phyloP scores from a whole-genome alignment of 2,888 invertebrate genomes.

The Auanema sp. region DNA sequence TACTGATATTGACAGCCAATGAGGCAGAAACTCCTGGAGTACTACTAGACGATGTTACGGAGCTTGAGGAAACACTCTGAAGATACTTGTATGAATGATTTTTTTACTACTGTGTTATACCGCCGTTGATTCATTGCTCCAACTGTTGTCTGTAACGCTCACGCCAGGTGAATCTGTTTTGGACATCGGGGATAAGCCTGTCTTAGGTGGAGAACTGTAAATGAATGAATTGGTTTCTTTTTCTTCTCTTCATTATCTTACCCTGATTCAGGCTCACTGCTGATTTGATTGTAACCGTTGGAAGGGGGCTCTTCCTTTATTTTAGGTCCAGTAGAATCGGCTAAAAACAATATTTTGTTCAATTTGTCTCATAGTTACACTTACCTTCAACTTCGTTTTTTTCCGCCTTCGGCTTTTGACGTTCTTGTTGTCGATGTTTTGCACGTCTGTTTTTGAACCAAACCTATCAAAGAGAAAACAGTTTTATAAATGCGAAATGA shows the following conservation, averaged over 20 bases:
- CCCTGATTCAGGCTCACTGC: constrained; percentile 42
- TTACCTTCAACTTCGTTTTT: constrained; percentile 16
- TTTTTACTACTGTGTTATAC: background rate
- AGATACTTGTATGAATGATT: background rate
- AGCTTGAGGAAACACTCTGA: constrained; percentile 17
- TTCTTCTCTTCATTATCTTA: constrained; percentile 15
- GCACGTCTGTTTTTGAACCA: constrained; percentile 63
- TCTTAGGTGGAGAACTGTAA: background rate
- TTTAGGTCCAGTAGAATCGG: background rate
- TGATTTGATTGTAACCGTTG: constrained; percentile 31
- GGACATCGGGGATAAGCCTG: too few species aligned
- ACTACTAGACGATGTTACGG: constrained; percentile 13
- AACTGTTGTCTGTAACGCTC: background rate
- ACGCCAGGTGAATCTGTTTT: too few species aligned
- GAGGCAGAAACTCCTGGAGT: constrained; percentile 1
- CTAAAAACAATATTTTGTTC: background rate
- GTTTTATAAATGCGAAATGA: constrained; percentile 8
- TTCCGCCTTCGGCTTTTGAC: constrained; percentile 50
- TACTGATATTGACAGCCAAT: constrained; percentile 9
- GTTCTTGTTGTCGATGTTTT: constrained; percentile 59
- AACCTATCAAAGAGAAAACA: constrained; percentile 33
- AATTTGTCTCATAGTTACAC: background rate
- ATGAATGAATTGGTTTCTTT: background rate
- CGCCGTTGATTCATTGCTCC: background rate
- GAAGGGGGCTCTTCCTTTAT: constrained; percentile 13